phyloP scores from a whole-genome alignment of 1,140 invertebrate genomes.

The Cyphomyrmex costatus region DNA sequence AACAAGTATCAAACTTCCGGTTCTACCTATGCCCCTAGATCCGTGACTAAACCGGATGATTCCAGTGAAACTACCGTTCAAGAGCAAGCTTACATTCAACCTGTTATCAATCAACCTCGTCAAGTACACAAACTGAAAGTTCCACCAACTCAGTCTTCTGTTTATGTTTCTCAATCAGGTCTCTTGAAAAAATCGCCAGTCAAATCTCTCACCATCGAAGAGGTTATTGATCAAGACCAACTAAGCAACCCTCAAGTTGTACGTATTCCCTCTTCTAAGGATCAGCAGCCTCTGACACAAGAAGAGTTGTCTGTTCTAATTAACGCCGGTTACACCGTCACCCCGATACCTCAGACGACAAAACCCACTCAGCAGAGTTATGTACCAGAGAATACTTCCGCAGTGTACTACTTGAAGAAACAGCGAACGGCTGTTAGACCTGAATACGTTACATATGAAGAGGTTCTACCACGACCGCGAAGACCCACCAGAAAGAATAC shows the following conservation, averaged over 20 bases:
- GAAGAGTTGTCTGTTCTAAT: constrained; percentile 83
- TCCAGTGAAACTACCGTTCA: constrained; percentile 53
- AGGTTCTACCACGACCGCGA: constrained; percentile 76
- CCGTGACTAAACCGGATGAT: constrained; percentile 76
- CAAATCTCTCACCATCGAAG: constrained; percentile 82
- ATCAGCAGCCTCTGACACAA: constrained; percentile 79
- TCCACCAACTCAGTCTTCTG: constrained; percentile 75
- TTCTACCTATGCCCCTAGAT: constrained; percentile 80
- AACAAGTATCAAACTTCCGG: constrained; percentile 82
- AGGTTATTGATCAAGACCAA: constrained; percentile 81
- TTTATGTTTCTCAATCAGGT: constrained; percentile 83
- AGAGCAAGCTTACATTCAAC: constrained; percentile 70
- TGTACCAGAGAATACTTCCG: constrained; percentile 73
- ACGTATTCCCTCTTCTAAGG: constrained; percentile 78
- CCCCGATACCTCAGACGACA: constrained; percentile 79
- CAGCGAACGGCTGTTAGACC: constrained; percentile 79
- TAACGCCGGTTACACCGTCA: constrained; percentile 84
- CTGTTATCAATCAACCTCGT: constrained; percentile 80
- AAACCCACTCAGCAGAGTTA: constrained; percentile 76
- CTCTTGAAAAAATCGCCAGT: constrained; percentile 82
- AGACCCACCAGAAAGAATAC: constrained; percentile 80
- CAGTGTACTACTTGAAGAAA: constrained; percentile 82
- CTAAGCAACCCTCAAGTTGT: constrained; percentile 73
- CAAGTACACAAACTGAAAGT: constrained; percentile 83
- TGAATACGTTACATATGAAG: constrained; percentile 81